These are phyloP conservation scores for Peromyscus aztecus DNA, from an alignment of 2,797 vertebrate species.

Conservation along the genomic window DNA sequence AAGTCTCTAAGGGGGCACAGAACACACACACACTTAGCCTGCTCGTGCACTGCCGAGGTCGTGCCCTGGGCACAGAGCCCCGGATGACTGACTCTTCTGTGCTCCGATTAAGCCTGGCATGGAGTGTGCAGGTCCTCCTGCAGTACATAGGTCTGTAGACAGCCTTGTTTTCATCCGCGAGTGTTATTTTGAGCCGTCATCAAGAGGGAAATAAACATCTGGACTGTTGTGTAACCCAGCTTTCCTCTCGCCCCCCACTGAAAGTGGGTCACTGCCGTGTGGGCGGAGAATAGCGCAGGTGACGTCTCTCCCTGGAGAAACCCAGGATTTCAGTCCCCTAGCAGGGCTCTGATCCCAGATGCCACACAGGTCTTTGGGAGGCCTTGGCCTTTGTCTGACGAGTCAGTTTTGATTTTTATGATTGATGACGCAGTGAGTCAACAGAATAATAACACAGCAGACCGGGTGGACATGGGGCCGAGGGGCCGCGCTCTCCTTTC, in stretches of 20 bases:
- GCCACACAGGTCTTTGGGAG: constrained; percentile 57
- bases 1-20: background rate
- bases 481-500: constrained; percentile 41
- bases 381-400: constrained; percentile 50
- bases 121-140: background rate
- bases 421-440: constrained; percentile 75
- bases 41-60: fast-evolving
- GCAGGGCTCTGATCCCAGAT: constrained; percentile 16
- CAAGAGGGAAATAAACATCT: constrained; percentile 48
- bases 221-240: constrained; percentile 51
- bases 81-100: fast-evolving
- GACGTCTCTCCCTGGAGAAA: constrained; percentile 7
- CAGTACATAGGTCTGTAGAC: fast-evolving
- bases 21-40: fast-evolving
- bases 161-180: background rate
- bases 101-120: background rate
- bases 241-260: constrained; percentile 28
- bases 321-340: background rate
- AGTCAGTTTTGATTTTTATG: constrained; percentile 67
- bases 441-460: constrained; percentile 55
- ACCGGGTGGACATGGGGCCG: background rate
- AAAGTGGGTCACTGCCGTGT: constrained; percentile 71
- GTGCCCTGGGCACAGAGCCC: background rate
- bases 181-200: background rate
- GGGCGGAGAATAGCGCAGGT: constrained; percentile 48